These are phyloP conservation scores for Schizotus pectinicornis DNA, from an alignment of 2,888 invertebrate genomes.

Conservation along the genomic window DNA sequence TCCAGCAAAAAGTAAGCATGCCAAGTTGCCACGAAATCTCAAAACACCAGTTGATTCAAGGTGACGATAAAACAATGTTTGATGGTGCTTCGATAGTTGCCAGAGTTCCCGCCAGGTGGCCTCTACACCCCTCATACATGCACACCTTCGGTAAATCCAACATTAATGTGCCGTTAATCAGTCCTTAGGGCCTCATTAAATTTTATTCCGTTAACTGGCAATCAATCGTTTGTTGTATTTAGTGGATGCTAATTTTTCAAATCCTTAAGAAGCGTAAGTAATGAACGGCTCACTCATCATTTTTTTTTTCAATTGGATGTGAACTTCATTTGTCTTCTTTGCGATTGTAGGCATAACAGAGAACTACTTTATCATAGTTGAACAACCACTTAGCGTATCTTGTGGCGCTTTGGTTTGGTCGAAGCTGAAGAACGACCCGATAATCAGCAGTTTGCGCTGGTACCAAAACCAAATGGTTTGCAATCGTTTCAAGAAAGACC, in stretches of 20 bases:
- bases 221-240: too few relatives aligned
- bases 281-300: too few relatives aligned
- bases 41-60: constrained; percentile 21
- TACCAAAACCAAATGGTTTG: constrained; percentile 72
- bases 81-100: constrained; percentile 74
- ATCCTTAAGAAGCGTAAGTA: too few relatives aligned
- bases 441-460: constrained; percentile 76
- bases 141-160: constrained; percentile 76
- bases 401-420: constrained; percentile 66
- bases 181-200: too few relatives aligned
- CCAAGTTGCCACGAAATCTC: neutral
- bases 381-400: constrained; percentile 84
- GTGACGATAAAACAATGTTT: constrained; percentile 61
- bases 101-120: constrained; percentile 76
- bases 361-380: constrained; percentile 85
- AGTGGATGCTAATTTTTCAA: too few relatives aligned
- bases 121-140: constrained; percentile 86
- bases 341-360: constrained; percentile 71
- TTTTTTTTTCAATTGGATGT: too few relatives aligned
- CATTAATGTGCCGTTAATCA: too few relatives aligned
- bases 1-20: constrained; percentile 49
- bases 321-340: too few relatives aligned
- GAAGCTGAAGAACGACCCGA: constrained; percentile 69
- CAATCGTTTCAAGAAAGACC: neutral
- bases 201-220: too few relatives aligned